Conservation (phyloP, 2,888 invertebrate species). For the Diarsia brunnea region DNA sequence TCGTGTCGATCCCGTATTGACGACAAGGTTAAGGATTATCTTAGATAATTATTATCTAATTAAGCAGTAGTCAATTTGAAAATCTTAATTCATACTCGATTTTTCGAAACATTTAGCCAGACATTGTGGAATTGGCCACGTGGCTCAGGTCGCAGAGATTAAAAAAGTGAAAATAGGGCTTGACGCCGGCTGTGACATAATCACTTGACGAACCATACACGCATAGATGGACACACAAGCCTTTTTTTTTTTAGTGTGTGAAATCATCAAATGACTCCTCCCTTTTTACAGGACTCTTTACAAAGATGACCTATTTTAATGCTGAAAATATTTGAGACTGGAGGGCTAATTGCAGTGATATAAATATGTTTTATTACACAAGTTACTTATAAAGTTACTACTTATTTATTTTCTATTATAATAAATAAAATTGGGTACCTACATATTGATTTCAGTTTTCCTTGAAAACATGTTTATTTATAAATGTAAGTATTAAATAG, state of each 20-base stretch:
- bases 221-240: no score
- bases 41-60: no score
- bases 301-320: constrained; percentile 1
- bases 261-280: no score
- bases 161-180: neutral
- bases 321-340: neutral
- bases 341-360: neutral
- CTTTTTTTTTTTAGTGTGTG: no score
- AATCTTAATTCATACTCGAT: neutral
- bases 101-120: neutral
- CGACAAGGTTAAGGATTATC: neutral
- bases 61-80: neutral
- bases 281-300: neutral
- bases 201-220: neutral
- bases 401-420: neutral
- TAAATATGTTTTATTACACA: neutral
- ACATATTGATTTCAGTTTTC: constrained; percentile 33
- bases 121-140: neutral
- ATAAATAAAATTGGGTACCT: neutral
- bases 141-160: neutral
- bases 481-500: constrained; percentile 19
- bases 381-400: neutral
- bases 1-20: neutral
- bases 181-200: neutral
- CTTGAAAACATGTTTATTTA: constrained; percentile 27